These are phyloP conservation scores for Argyresthia albistria DNA, from an alignment of 2,888 invertebrate species.

Conservation along the genomic window DNA sequence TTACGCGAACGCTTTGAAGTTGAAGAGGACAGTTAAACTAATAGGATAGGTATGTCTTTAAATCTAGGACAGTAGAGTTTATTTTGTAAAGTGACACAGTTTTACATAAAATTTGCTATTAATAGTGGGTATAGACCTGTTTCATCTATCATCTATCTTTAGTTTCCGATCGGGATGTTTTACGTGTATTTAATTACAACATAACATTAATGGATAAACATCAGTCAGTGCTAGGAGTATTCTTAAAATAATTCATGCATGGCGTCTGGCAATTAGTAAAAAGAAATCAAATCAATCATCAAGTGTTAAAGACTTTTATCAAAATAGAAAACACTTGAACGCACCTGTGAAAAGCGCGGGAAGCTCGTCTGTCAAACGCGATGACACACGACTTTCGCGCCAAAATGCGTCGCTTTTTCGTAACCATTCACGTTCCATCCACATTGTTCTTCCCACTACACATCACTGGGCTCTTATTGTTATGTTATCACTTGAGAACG, in stretches of 20 bases:
- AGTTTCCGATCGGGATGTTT: too few species aligned
- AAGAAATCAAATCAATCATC: background rate
- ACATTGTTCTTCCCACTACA: constrained; percentile 41
- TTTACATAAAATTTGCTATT: constrained; percentile 1
- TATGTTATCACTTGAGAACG: background rate
- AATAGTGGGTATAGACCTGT: background rate
- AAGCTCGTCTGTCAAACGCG: constrained; percentile 56
- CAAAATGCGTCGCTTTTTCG: constrained; percentile 26
- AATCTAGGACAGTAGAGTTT: constrained; percentile 43
- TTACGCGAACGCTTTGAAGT: constrained; percentile 29
- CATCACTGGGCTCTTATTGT: background rate
- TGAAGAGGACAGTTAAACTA: constrained; percentile 23
- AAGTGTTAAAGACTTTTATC: background rate
- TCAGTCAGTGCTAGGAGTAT: too few species aligned
- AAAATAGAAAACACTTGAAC: constrained; percentile 31
- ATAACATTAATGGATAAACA: too few species aligned
- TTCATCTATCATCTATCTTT: too few species aligned
- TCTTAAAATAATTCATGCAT: too few species aligned
- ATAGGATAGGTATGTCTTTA: constrained; percentile 32
- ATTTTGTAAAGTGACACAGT: constrained; percentile 45
- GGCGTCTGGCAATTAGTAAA: too few species aligned
- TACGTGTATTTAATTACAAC: too few species aligned
- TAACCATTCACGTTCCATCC: constrained; percentile 34
- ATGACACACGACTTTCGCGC: constrained; percentile 42
- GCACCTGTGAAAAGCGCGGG: constrained; percentile 61